Evolutionary conservation across 1,140 invertebrate species (phyloP).

Genomic region (Bombus haemorrhoidalis): DNA sequence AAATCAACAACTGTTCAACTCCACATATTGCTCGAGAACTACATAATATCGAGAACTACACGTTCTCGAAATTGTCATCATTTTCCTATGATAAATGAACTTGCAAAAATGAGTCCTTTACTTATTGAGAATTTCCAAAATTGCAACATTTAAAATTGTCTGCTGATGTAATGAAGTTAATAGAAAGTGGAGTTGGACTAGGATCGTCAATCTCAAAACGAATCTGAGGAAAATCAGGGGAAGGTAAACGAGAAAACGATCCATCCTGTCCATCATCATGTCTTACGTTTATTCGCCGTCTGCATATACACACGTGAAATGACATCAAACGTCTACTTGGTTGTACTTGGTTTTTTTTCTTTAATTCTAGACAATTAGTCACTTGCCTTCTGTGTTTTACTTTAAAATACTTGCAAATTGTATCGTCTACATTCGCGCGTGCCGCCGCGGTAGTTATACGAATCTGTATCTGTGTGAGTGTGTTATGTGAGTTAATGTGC

Average conservation of each 20-base stretch:
- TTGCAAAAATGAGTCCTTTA: neutral
- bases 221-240: no score
- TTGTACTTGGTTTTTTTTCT: conserved; percentile 54
- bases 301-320: conserved; percentile 70
- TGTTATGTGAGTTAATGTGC: neutral
- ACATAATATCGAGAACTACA: no score
- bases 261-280: conserved; percentile 23
- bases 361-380: conserved; percentile 64
- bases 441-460: conserved; percentile 59
- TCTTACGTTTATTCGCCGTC: conserved; percentile 70
- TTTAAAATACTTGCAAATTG: conserved; percentile 61
- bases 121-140: no score
- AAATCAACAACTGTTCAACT: no score
- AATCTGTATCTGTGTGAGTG: neutral
- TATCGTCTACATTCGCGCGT: conserved; percentile 40
- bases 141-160: no score
- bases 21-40: no score
- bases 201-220: no score
- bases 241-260: neutral
- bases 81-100: neutral
- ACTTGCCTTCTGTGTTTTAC: conserved; percentile 52
- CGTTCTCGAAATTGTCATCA: neutral
- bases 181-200: no score
- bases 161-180: no score
- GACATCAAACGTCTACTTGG: conserved; percentile 73